These are phyloP conservation scores for Habrosyne pyritoides DNA, from an alignment of 2,888 invertebrate species.

Conservation along the genomic window DNA sequence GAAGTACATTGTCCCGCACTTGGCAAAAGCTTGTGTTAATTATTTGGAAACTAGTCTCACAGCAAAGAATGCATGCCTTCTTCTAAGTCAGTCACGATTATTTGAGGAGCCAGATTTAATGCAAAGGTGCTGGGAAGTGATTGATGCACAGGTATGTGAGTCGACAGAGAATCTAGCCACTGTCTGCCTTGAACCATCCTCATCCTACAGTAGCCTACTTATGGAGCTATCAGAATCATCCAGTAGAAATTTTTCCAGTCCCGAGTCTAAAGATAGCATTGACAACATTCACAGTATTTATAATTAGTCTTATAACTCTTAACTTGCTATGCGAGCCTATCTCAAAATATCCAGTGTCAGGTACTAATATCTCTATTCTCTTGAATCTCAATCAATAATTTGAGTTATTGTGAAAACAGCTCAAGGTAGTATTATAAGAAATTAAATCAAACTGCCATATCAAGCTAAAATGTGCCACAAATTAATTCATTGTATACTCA, in stretches of 20 bases:
- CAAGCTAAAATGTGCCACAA: constrained; percentile 42
- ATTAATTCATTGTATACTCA: constrained; percentile 48
- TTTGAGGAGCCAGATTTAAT: constrained; percentile 98
- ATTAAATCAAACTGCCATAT: constrained; percentile 1
- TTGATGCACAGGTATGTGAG: constrained; percentile 95
- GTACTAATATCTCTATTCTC: neutral
- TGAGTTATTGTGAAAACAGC: constrained; percentile 12
- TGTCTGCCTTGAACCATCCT: constrained; percentile 67
- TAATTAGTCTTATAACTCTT: constrained; percentile 37
- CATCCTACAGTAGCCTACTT: constrained; percentile 73
- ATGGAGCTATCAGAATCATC: constrained; percentile 73
- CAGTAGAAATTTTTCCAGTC: constrained; percentile 68
- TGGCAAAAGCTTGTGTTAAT: constrained; percentile 96
- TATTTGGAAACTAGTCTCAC: constrained; percentile 97
- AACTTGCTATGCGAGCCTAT: neutral
- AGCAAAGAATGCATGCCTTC: constrained; percentile 97
- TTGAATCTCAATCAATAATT: constrained; percentile 16
- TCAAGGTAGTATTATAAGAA: neutral
- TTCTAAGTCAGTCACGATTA: constrained; percentile 96
- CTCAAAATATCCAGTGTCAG: neutral
- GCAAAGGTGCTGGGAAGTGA: constrained; percentile 98
- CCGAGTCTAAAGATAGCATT: constrained; percentile 63
- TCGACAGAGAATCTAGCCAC: constrained; percentile 79
- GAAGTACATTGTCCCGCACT: constrained; percentile 97
- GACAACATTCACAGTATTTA: constrained; percentile 58